Conservation (phyloP, 2,797 vertebrate genomes). For the Delichon dasypus region DNA sequence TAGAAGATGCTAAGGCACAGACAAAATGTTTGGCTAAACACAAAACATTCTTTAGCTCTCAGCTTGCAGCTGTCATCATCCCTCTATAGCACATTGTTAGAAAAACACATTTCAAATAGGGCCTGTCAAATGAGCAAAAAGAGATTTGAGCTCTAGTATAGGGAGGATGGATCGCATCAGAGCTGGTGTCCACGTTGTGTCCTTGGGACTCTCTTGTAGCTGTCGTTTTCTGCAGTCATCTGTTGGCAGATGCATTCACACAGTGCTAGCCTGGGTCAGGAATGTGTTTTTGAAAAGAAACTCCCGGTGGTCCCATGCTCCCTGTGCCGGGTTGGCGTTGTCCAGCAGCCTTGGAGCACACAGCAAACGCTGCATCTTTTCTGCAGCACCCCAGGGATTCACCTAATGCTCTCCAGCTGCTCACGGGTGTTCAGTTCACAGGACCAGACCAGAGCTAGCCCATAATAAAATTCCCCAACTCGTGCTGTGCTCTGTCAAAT, state of each 20-base stretch:
- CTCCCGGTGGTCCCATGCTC: not conserved
- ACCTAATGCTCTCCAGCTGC: not conserved
- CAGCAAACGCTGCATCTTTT: not conserved
- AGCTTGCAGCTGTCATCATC: slow-evolving; percentile 1
- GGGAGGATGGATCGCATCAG: not conserved
- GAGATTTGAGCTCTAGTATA: not conserved
- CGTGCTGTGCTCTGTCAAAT: slow-evolving; percentile 18
- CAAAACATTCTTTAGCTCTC: not conserved
- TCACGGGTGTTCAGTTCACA: not conserved
- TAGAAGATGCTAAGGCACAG: not conserved
- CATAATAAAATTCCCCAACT: not conserved
- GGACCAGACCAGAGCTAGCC: not conserved
- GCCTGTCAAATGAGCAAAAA: not conserved
- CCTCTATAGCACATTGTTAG: not conserved
- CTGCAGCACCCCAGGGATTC: not conserved
- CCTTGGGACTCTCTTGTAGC: not conserved
- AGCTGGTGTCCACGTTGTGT: not conserved
- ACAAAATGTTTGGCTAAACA: not conserved
- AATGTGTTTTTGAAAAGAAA: slow-evolving; percentile 8
- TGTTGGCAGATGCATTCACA: not conserved
- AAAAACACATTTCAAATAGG: not conserved
- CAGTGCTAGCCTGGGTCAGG: not conserved
- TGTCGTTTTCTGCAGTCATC: not conserved
- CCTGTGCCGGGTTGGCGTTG: not conserved
- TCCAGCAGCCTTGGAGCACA: not conserved